Evolutionary conservation across 2,797 vertebrate species (phyloP), one percentile per base, ranked within the genome.

Genomic region (Sebastes trivittatus): DNA sequence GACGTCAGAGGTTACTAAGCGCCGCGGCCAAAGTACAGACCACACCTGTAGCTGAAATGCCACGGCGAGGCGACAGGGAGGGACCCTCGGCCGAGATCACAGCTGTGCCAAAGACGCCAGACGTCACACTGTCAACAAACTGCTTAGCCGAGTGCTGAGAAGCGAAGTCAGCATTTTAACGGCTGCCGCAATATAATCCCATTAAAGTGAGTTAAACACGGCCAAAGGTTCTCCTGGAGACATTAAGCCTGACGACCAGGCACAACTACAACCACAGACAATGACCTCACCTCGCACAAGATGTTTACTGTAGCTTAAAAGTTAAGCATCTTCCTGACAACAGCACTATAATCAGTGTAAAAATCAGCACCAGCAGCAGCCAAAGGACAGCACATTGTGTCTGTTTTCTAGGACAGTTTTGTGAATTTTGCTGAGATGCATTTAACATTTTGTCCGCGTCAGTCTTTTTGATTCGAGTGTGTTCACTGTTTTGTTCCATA

Each of bases 91-190:
- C 30, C 46, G 54, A 75, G 38, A 90, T 69, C 30, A 68, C 64
- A 68, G 75, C 77, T 3, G 6, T 11, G 23, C 23, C 65, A 55
- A 3, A 62, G 22, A 66, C 8, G 7, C 38, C 76, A 79, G 80
- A 83, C n/a, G 4, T 36, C 73, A 67, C 52, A n/a, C 4, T 14
- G 54, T 76, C 73, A 67, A 82, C 78, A 85, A 81, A 88, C 30
- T 32, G 78, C 69, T 87, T 54, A 78, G 77, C 49, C 2, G 0
- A 59, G 70, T 18, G 66, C 64, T 7, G 27, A 80, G 76, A 82
- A 71, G 79, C 66, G 7, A 80, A 69, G 84, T 93, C 89, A 87
- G 84, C 85, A 11, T 72, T 85, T 77, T 72, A 73, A 42, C 62
- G 7, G 11, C 80, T 72, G 82, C 77, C 18, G 55, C 82, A 70